A percentile compares a stretch with the other conserved stretches of the same genome.
These are phyloP conservation scores for Ptilorrhoa leucosticta DNA, from an alignment of 2,113 vertebrate genomes.

Conservation along the genomic window DNA sequence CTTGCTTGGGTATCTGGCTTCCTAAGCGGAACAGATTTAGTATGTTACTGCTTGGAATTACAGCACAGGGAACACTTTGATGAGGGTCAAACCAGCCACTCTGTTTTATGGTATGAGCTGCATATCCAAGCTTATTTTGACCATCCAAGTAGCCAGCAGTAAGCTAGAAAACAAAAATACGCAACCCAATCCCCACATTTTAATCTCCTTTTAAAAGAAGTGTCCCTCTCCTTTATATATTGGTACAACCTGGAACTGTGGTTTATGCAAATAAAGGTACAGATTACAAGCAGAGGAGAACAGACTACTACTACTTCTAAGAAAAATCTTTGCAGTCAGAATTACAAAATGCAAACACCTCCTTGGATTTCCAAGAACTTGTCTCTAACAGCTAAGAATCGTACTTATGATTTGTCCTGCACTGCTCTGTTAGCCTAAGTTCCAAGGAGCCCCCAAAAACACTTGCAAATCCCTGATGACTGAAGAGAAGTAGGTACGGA, in stretches of 20 bases:
- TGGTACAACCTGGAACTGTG: neutral
- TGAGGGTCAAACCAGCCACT: neutral
- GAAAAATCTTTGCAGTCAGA: neutral
- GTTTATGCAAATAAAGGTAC: neutral
- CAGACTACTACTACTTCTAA: neutral
- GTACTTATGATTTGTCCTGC: neutral
- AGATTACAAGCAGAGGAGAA: neutral
- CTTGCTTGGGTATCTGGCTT: neutral
- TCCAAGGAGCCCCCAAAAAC: neutral
- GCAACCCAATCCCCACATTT: neutral
- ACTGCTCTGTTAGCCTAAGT: neutral
- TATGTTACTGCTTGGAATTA: neutral
- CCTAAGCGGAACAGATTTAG: neutral
- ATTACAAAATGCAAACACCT: slow-evolving; percentile 1
- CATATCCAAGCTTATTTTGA: neutral
- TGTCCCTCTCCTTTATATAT: slow-evolving; percentile 4
- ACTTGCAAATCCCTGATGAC: neutral
- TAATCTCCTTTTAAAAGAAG: slow-evolving; percentile 31
- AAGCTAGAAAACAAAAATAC: slow-evolving; percentile 5
- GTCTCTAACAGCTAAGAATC: neutral
- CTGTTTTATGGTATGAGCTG: neutral
- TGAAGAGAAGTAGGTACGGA: neutral
- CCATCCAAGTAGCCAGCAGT: neutral
- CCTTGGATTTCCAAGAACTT: neutral
- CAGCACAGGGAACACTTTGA: neutral